Conservation (phyloP, 2,888 invertebrate genomes). For the Macrophya alboannulata region DNA sequence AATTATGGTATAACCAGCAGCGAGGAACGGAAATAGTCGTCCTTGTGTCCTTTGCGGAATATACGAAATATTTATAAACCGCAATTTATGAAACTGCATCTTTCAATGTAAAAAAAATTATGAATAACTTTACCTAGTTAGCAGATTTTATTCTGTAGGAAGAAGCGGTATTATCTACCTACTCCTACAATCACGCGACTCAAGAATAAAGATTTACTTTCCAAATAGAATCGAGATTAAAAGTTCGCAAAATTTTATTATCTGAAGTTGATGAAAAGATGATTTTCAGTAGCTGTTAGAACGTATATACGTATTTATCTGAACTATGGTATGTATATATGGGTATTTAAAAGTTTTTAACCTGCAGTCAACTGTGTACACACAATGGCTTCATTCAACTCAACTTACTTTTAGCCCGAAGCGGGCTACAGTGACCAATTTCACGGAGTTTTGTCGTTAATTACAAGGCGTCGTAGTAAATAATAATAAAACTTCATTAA, state of each 20-base stretch:
- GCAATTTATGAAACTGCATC: not conserved
- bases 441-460: constrained; percentile 64
- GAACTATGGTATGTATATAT: not conserved
- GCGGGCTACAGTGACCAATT: constrained; percentile 17
- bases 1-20: not conserved
- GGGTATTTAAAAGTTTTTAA: constrained; percentile 27
- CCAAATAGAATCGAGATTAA: not conserved
- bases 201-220: not conserved
- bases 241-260: not conserved
- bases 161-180: not conserved
- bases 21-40: not conserved
- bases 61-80: not conserved
- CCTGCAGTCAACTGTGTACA: constrained; percentile 41
- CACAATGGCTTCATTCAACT: constrained; percentile 21
- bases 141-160: too few relatives aligned
- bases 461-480: constrained; percentile 74
- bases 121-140: not conserved
- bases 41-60: not conserved
- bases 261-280: not conserved
- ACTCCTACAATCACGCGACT: not conserved
- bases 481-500: constrained; percentile 80
- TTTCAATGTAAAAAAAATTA: not conserved
- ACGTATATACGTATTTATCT: too few relatives aligned
- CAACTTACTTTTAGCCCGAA: not conserved
- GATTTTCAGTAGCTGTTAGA: not conserved